phyloP scores from a whole-genome alignment of 2,888 invertebrate species.

The Apeira syringaria region DNA sequence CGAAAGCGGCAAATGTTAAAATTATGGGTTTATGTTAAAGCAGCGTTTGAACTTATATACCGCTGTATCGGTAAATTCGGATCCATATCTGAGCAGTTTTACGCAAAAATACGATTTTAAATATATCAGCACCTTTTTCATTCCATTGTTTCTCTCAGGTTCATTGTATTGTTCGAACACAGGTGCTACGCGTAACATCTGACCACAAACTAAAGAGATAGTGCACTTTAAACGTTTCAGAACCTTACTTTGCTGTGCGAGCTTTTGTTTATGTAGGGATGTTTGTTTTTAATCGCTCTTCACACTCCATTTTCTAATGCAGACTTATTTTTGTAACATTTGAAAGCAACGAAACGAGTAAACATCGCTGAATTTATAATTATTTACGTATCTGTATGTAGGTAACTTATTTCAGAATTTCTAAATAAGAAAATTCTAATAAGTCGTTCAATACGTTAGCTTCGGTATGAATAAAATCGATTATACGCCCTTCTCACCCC shows the following conservation, averaged over 20 bases:
- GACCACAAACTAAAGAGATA: slow-evolving; percentile 51
- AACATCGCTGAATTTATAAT: slow-evolving; percentile 43
- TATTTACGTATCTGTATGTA: slow-evolving; percentile 33
- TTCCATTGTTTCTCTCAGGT: slow-evolving; percentile 15
- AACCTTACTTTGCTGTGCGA: slow-evolving; percentile 32
- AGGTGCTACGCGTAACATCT: slow-evolving; percentile 48
- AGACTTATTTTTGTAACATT: slow-evolving; percentile 44
- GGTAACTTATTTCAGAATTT: slow-evolving; percentile 32
- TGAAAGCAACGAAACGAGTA: slow-evolving; percentile 37
- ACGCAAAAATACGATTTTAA: slow-evolving; percentile 68
- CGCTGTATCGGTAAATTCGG: slow-evolving; percentile 75
- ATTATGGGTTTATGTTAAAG: slow-evolving; percentile 48
- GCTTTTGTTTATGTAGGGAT: slow-evolving; percentile 16
- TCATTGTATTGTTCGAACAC: slow-evolving; percentile 30
- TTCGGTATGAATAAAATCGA: slow-evolving; percentile 36
- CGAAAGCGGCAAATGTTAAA: slow-evolving; percentile 29
- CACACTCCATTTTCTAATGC: slow-evolving; percentile 49
- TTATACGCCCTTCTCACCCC: slow-evolving; percentile 46
- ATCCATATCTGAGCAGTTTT: slow-evolving; percentile 69
- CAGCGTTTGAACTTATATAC: slow-evolving; percentile 67
- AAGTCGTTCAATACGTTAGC: slow-evolving; percentile 9
- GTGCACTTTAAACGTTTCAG: slow-evolving; percentile 45
- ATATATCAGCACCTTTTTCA: slow-evolving; percentile 42
- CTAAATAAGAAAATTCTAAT: too few relatives aligned
- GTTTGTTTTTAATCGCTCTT: slow-evolving; percentile 48